These are phyloP conservation scores for Zenarchopterus dispar DNA, from an alignment of 2,797 vertebrate species.

Conservation along the genomic window DNA sequence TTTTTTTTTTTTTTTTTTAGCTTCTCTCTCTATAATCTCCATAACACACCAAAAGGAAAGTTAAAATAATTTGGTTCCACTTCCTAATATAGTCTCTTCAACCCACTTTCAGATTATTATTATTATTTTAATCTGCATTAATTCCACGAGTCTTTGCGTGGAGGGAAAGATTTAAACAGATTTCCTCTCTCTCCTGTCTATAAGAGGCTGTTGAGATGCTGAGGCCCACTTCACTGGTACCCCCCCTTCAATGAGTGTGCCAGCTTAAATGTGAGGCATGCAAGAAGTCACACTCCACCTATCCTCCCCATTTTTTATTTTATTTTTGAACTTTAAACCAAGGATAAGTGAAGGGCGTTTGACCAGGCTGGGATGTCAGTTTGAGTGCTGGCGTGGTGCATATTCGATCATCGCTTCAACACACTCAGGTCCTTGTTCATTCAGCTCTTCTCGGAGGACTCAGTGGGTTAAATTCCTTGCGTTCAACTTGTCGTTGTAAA, in stretches of 20 bases:
- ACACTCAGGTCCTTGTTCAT: slow-evolving; percentile 17
- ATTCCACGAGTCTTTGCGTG: slow-evolving; percentile 34
- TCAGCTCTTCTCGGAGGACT: slow-evolving; percentile 17
- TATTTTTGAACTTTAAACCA: too few relatives aligned
- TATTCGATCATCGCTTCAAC: slow-evolving; percentile 19
- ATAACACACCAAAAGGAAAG: too few relatives aligned
- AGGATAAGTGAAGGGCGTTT: too few relatives aligned
- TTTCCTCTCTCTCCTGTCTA: slow-evolving; percentile 20
- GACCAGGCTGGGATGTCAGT: too few relatives aligned
- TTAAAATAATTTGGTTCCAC: too few relatives aligned
- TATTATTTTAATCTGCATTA: slow-evolving; percentile 18
- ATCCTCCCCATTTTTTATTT: rapidly evolving
- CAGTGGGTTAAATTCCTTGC: slow-evolving; percentile 55
- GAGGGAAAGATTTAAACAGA: slow-evolving; percentile 20
- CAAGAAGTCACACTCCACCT: not conserved
- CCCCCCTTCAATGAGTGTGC: slow-evolving; percentile 42
- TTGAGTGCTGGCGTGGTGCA: too few relatives aligned
- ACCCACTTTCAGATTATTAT: slow-evolving; percentile 8
- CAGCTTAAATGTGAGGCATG: slow-evolving; percentile 47
- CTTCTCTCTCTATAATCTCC: too few relatives aligned
- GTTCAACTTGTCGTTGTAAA: slow-evolving; percentile 56
- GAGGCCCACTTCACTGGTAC: slow-evolving; percentile 55
- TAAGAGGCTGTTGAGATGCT: too few relatives aligned
- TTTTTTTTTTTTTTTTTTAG: too few relatives aligned
- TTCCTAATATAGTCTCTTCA: not conserved